Evolutionary conservation across 2,113 vertebrate genomes (phyloP).

Genomic region (Podocnemis expansa): DNA sequence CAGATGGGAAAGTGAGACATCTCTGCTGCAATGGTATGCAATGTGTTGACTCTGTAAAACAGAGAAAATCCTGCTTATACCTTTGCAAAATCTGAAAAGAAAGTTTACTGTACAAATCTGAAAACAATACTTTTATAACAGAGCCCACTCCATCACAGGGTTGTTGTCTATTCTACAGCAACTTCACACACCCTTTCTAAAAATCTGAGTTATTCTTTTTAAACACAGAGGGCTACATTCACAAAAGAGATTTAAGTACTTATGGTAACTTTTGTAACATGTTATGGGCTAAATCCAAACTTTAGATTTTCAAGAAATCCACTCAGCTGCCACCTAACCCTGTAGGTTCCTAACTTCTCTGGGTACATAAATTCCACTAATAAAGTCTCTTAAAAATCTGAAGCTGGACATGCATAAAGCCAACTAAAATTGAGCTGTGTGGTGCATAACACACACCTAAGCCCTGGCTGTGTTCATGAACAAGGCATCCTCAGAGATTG

Average conservation of each 20-base stretch:
- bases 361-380: not conserved
- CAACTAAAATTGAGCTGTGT: not conserved
- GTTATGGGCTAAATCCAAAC: not conserved
- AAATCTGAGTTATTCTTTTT: not conserved
- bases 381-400: not conserved
- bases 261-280: too few species aligned
- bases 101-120: not conserved
- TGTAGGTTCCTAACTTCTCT: not conserved
- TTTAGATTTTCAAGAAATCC: not conserved
- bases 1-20: slow-evolving; percentile 31
- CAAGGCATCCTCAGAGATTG: not conserved
- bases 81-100: not conserved
- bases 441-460: not conserved
- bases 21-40: not conserved
- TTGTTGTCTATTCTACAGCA: not conserved
- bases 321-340: not conserved
- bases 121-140: not conserved
- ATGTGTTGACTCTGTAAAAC: slow-evolving; percentile 38
- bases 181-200: not conserved
- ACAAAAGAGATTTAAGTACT: not conserved
- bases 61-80: slow-evolving; percentile 9
- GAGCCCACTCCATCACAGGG: not conserved
- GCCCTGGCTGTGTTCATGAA: too few species aligned
- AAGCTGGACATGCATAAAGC: not conserved
- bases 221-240: not conserved